Percentiles rank a stretch among this genome's conserved stretches.
phyloP scores from a whole-genome alignment of 2,888 invertebrate genomes.

The Elmis aenea region DNA sequence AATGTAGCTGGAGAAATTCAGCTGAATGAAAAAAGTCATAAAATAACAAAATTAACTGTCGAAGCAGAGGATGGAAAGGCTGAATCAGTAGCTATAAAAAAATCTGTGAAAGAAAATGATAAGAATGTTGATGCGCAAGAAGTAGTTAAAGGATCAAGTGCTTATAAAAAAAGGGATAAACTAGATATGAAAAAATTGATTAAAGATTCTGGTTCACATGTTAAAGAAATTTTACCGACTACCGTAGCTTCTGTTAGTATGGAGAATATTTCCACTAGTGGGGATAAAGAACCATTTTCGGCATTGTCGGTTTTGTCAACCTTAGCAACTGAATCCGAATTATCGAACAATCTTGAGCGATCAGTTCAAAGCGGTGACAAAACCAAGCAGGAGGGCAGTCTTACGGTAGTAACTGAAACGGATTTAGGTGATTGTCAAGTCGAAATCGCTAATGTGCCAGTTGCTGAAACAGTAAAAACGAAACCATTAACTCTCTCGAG shows the following conservation, averaged over 20 bases:
- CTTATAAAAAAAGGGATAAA: background rate
- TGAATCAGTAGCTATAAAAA: too few species aligned
- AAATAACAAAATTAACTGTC: too few species aligned
- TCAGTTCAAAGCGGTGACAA: conserved; percentile 25
- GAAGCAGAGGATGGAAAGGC: too few species aligned
- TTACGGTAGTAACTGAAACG: conserved; percentile 50
- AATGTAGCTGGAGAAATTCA: too few species aligned
- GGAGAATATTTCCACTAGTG: too few species aligned
- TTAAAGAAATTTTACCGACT: background rate
- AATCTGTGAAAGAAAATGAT: too few species aligned
- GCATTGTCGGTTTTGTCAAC: conserved; percentile 21
- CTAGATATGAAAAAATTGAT: background rate
- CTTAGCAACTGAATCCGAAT: conserved; percentile 22
- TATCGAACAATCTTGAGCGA: conserved; percentile 15
- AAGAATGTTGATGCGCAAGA: too few species aligned
- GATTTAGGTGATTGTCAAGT: conserved; percentile 47
- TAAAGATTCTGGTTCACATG: background rate
- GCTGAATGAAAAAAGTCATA: too few species aligned
- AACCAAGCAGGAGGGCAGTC: conserved; percentile 52
- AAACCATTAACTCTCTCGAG: conserved; percentile 37
- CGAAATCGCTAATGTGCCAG: conserved; percentile 48
- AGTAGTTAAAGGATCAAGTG: background rate
- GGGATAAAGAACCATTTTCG: too few species aligned
- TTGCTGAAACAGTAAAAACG: conserved; percentile 43
- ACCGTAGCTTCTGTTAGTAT: conserved; percentile 5